Evolutionary conservation across 2,888 invertebrate genomes (phyloP).

Genomic region (Odontothrips loti): DNA sequence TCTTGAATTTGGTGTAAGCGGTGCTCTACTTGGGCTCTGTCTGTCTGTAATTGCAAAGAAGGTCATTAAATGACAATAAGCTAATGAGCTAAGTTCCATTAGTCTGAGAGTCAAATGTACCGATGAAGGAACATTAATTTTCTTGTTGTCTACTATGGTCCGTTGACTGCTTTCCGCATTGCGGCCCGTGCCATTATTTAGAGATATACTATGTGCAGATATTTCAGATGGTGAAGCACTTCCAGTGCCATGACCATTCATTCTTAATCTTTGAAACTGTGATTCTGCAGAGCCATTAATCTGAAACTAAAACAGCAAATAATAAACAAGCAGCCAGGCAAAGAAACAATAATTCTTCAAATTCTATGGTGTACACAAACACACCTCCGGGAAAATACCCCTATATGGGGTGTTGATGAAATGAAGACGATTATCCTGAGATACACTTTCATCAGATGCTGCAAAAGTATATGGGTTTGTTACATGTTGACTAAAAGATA

Average conservation of each 20-base stretch:
- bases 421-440: neutral
- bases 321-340: neutral
- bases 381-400: neutral
- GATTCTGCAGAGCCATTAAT: neutral
- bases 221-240: neutral
- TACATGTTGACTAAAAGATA: neutral
- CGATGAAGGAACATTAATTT: neutral
- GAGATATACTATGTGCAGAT: neutral
- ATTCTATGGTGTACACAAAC: neutral
- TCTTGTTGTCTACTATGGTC: neutral
- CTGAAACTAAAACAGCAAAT: neutral
- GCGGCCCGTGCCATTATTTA: neutral
- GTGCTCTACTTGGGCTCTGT: neutral
- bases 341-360: neutral
- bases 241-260: neutral
- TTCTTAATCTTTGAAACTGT: neutral
- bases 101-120: neutral
- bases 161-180: neutral
- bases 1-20: constrained; percentile 1
- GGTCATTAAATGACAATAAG: neutral
- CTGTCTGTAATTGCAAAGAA: neutral
- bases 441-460: constrained; percentile 19
- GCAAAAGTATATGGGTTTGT: neutral
- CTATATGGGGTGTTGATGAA: neutral
- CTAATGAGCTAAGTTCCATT: neutral